Conservation (phyloP, 2,888 invertebrate genomes). For the Eristalis intricaria region DNA sequence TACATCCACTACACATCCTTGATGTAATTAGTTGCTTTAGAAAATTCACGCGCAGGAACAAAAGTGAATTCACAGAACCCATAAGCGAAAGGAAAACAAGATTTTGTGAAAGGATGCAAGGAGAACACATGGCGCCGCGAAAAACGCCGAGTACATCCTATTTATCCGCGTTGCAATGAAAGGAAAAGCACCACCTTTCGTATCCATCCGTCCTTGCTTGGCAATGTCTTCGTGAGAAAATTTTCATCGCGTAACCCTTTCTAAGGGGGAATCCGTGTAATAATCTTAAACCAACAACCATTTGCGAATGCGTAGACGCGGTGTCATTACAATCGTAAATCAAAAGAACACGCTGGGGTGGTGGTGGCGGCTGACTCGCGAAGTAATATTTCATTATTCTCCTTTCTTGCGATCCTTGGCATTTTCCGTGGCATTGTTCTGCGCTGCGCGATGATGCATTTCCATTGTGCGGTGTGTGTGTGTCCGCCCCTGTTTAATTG, state of each 20-base stretch:
- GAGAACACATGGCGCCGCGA: conserved; percentile 35
- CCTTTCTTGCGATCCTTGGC: not conserved
- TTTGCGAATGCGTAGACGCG: conserved; percentile 49
- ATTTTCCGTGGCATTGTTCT: conserved; percentile 30
- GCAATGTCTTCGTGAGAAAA: conserved; percentile 55
- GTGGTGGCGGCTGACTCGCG: conserved; percentile 48
- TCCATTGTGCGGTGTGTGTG: conserved; percentile 7
- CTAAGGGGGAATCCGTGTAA: conserved; percentile 47
- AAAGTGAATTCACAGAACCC: conserved; percentile 15
- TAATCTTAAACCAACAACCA: conserved; percentile 33
- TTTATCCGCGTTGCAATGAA: conserved; percentile 42
- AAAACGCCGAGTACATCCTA: conserved; percentile 35
- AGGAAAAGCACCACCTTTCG: conserved; percentile 3
- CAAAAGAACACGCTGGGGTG: conserved; percentile 34
- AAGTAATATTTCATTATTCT: conserved; percentile 36
- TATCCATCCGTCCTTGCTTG: no score
- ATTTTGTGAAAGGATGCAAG: conserved; percentile 52
- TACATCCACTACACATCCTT: not conserved
- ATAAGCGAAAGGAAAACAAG: conserved; percentile 37
- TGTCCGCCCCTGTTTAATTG: conserved; percentile 34
- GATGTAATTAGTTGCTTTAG: conserved; percentile 51
- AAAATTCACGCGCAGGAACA: conserved; percentile 59
- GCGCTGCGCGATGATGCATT: conserved; percentile 39
- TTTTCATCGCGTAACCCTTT: conserved; percentile 42
- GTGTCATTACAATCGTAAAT: conserved; percentile 44